Evolutionary conservation across 2,888 invertebrate genomes (phyloP), one percentile per base, ranked within the genome.

Genomic region (Perdita meconis): DNA sequence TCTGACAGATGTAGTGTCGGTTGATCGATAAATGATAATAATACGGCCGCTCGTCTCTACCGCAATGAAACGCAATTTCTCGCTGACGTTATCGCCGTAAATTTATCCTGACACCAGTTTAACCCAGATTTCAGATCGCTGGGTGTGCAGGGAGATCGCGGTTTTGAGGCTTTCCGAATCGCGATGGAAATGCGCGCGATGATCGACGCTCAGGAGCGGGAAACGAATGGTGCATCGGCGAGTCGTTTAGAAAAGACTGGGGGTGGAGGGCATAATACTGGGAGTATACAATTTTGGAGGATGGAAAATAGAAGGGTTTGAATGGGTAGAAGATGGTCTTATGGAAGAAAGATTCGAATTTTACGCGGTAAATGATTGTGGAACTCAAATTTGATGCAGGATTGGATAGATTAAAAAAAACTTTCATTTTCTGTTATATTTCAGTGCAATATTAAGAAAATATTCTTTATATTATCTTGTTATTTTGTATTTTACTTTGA

Each of bases 41-140:
- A 75, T 57, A 67, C 60, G 36, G 57, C 8, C 50, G 13, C 73
- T 10, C 55, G 51, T 55, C 38, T 59, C 22, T 22, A 30, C 60
- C 53, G 53, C 80, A 83, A 83, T 82, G 81, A 87, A 87, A 87
- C 82, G 85, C 85, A 86, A 88, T 89, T 88, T 88, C 87, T 88
- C 86, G 83, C 66, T 71, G 81, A 86, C 86, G 85, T 88, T 87
- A 87, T 86, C 81, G 80, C 65, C 85, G 81, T 86, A 88, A 88
- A 88, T 89, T 89, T 82, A 80, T 81, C 79, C 71, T 69, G 88
- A 89, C 83, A 80, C 77, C 84, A 87, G 85, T 84, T 85, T 87
- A 88, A 87, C 85, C 87, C 70, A 86, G 83, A 86, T 89, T 88
- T 72, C 60, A 61, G 65, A 78, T 72, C 65, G 40, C 34, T 26